phyloP scores from a whole-genome alignment of 2,888 invertebrate genomes.

The Pycnomerus fuliginosus region DNA sequence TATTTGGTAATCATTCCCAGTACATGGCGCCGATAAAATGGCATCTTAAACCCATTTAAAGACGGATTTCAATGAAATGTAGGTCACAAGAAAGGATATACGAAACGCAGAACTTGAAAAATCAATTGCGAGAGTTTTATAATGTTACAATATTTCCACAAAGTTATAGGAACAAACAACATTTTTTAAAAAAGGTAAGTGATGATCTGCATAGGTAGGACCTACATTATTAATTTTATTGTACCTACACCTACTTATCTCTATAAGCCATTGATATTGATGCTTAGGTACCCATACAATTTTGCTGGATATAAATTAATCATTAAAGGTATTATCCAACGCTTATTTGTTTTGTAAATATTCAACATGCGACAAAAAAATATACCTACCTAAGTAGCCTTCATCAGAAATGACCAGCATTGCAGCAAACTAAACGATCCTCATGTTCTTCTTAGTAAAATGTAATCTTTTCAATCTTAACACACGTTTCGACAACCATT shows the following conservation, averaged over 20 bases:
- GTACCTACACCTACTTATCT: background rate
- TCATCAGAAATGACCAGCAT: constrained; percentile 18
- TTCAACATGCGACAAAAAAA: background rate
- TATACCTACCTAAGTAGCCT: constrained; percentile 15
- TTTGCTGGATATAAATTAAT: background rate
- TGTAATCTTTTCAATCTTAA: background rate
- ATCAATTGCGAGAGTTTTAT: constrained; percentile 13
- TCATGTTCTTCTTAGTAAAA: constrained; percentile 3
- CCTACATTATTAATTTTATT: background rate
- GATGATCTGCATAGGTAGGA: background rate
- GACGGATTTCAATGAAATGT: constrained; percentile 11
- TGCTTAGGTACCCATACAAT: background rate
- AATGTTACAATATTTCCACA: background rate
- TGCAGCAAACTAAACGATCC: constrained; percentile 1
- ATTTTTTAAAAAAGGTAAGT: background rate
- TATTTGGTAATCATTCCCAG: background rate
- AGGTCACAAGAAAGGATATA: constrained; percentile 20
- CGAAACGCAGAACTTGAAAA: constrained; percentile 18
- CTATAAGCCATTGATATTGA: too few species aligned
- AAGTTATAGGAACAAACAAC: background rate
- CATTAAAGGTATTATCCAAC: background rate
- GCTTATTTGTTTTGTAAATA: background rate
- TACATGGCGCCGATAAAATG: background rate
- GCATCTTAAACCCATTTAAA: constrained; percentile 14
- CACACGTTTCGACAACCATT: constrained; percentile 2